Evolutionary conservation across 2,888 invertebrate species (phyloP).

Genomic region (Lapara coniferarum): DNA sequence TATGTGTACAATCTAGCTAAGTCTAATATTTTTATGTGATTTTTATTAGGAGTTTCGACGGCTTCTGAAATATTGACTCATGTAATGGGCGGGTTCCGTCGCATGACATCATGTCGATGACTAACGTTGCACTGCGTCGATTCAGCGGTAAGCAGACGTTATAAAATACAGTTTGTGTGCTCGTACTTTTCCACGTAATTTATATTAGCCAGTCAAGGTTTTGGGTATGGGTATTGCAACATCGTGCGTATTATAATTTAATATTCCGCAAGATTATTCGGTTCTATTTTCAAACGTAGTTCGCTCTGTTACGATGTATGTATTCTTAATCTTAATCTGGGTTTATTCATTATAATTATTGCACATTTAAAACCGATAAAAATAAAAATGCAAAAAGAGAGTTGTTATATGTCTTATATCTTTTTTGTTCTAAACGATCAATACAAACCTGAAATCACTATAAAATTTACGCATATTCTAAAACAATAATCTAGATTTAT

Average conservation of each 20-base stretch:
- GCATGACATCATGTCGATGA: conserved; percentile 19
- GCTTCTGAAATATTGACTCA: conserved; percentile 12
- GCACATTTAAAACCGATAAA: too few species aligned
- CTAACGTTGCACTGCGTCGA: conserved; percentile 12
- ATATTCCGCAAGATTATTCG: too few species aligned
- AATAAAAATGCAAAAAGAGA: neutral
- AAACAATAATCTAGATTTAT: conserved; percentile 11
- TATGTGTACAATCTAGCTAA: too few species aligned
- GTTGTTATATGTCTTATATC: neutral
- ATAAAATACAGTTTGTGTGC: conserved; percentile 6
- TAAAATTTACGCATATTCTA: neutral
- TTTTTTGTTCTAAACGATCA: neutral
- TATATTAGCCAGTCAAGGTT: neutral
- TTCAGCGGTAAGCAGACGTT: conserved; percentile 8
- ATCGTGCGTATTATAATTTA: too few species aligned
- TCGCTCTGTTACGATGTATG: too few species aligned
- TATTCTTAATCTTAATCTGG: too few species aligned
- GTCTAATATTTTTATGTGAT: neutral
- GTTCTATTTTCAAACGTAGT: too few species aligned
- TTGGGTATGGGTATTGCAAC: neutral
- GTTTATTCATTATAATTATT: too few species aligned
- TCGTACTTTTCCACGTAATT: neutral
- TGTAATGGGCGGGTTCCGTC: conserved; percentile 18
- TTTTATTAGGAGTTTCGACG: conserved; percentile 1
- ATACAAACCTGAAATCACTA: neutral